Percentiles rank a stretch among this genome's conserved stretches.
These are phyloP conservation scores for Smittia aterrima DNA, from an alignment of 2,888 invertebrate genomes.

Conservation along the genomic window DNA sequence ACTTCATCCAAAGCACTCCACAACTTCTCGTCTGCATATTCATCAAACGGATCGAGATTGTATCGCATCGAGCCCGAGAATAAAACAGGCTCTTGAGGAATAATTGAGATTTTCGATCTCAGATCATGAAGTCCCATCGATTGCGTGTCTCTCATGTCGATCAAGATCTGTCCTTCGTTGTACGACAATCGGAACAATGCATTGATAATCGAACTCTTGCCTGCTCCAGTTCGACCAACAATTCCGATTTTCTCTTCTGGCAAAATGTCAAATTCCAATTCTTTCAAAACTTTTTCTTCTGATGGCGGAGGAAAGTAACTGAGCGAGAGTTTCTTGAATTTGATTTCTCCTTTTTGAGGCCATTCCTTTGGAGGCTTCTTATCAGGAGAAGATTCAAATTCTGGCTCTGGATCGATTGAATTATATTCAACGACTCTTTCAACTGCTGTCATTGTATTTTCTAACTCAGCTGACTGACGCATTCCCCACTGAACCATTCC, in stretches of 20 bases:
- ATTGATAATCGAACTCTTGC: slow-evolving; percentile 67
- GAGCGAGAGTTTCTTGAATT: slow-evolving; percentile 67
- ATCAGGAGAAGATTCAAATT: slow-evolving; percentile 69
- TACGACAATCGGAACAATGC: slow-evolving; percentile 77
- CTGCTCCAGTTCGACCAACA: slow-evolving; percentile 73
- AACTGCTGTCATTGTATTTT: slow-evolving; percentile 86
- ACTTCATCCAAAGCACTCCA: slow-evolving; percentile 62
- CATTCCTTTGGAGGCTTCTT: slow-evolving; percentile 67
- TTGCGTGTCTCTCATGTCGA: slow-evolving; percentile 74
- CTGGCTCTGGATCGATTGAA: slow-evolving; percentile 52
- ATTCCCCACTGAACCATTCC: slow-evolving; percentile 46
- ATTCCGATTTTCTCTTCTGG: slow-evolving; percentile 68
- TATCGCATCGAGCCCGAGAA: slow-evolving; percentile 84
- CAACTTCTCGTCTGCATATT: slow-evolving; percentile 78
- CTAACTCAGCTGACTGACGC: slow-evolving; percentile 75
- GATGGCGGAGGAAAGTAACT: slow-evolving; percentile 65
- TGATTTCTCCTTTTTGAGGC: slow-evolving; percentile 69
- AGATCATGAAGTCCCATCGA: slow-evolving; percentile 72
- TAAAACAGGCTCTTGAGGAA: slow-evolving; percentile 80
- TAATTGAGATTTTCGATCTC: slow-evolving; percentile 75
- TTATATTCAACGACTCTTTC: slow-evolving; percentile 75
- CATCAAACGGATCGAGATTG: slow-evolving; percentile 86
- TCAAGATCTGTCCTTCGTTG: slow-evolving; percentile 72
- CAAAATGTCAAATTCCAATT: slow-evolving; percentile 63
- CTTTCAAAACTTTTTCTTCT: slow-evolving; percentile 72